Evolutionary conservation across 2,888 invertebrate species (phyloP).

Genomic region (Ormyrus rosae): DNA sequence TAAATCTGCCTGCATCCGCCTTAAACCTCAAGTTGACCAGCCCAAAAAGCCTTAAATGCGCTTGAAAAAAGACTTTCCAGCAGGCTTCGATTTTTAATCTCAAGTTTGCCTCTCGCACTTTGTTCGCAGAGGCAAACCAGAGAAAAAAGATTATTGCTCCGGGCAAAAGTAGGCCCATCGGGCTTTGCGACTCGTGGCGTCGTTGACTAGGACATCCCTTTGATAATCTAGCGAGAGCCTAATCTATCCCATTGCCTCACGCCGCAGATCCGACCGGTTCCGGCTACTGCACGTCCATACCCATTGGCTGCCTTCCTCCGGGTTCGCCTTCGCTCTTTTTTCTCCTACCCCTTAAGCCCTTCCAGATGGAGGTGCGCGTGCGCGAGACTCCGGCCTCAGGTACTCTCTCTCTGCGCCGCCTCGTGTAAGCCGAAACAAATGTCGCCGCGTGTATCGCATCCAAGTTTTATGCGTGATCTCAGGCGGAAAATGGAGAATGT

Average conservation of each 20-base stretch:
- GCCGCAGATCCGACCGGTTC: conserved; percentile 25
- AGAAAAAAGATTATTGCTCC: conserved; percentile 23
- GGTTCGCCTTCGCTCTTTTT: conserved; percentile 11
- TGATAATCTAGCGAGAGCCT: conserved; percentile 44
- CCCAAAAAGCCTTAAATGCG: too few relatives aligned
- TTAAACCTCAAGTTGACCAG: too few relatives aligned
- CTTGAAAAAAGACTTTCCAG: too few relatives aligned
- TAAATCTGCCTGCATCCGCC: conserved; percentile 11
- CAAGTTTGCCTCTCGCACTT: conserved; percentile 7
- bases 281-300: conserved; percentile 40
- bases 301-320: background rate
- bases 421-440: conserved; percentile 65
- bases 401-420: too few relatives aligned
- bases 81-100: too few relatives aligned
- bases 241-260: conserved; percentile 46
- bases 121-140: background rate
- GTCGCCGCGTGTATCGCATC: conserved; percentile 45
- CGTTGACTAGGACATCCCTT: conserved; percentile 2
- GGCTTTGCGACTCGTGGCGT: conserved; percentile 42
- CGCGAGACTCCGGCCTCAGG: background rate
- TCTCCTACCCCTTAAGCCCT: conserved; percentile 22
- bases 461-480: background rate
- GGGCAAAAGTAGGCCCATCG: background rate
- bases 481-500: background rate
- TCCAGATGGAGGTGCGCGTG: conserved; percentile 44